Conservation (phyloP, 2,113 vertebrate species). For the Stomatorhinus ivindoensis region DNA sequence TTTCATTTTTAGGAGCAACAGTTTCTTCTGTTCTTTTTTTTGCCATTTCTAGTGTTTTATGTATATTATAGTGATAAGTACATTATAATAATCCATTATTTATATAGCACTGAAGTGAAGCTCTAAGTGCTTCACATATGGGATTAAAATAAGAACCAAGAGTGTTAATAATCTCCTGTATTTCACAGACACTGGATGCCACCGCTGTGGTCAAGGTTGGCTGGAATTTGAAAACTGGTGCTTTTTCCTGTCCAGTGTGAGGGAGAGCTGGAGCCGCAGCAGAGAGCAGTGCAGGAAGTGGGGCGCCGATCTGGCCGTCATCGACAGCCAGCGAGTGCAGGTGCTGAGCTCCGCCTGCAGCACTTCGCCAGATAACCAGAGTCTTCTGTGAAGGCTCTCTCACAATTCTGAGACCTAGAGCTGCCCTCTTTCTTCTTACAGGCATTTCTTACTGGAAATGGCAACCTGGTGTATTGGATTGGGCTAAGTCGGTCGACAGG, state of each 20-base stretch:
- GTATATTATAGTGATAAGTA: neutral
- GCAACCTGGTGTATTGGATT: conserved; percentile 44
- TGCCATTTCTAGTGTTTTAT: neutral
- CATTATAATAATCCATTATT: neutral
- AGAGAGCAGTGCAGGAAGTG: conserved; percentile 32
- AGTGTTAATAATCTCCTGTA: neutral
- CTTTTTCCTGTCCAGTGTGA: conserved; percentile 42
- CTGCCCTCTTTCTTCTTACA: conserved; percentile 27
- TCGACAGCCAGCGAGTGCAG: conserved; percentile 35
- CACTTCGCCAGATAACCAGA: neutral
- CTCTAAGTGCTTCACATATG: neutral
- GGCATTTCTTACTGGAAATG: conserved; percentile 38
- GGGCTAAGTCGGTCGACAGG: conserved; percentile 29
- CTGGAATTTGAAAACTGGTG: conserved; percentile 32
- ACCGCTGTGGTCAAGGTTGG: conserved; percentile 38
- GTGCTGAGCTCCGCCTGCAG: conserved; percentile 24
- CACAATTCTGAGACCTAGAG: neutral
- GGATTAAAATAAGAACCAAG: neutral
- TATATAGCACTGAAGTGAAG: neutral
- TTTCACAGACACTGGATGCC: conserved; percentile 11
- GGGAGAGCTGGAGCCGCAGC: conserved; percentile 44
- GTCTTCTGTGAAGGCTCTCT: neutral
- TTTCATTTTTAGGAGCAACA: neutral
- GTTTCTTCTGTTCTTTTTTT: neutral
- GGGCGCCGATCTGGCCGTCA: conserved; percentile 49